A percentile compares a stretch with the other conserved stretches of the same genome.
These are phyloP conservation scores for Blera fallax DNA, from an alignment of 2,888 invertebrate species.

Conservation along the genomic window DNA sequence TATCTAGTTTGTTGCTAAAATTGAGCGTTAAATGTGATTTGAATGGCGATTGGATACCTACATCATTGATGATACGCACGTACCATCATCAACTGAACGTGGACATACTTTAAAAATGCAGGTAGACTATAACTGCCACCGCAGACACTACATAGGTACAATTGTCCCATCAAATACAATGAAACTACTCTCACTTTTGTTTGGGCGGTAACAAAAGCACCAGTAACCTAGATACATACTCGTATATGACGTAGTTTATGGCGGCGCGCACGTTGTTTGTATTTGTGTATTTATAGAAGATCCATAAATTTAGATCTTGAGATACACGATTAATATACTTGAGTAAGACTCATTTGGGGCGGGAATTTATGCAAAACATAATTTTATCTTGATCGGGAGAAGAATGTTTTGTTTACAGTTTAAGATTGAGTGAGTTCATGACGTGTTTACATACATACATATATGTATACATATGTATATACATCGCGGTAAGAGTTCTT, in stretches of 20 bases:
- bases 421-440: neutral
- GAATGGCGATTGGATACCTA: neutral
- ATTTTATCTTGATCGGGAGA: neutral
- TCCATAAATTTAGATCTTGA: conserved; percentile 17
- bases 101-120: conserved; percentile 6
- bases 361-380: neutral
- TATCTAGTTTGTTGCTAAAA: neutral
- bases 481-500: neutral
- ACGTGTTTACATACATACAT: too few relatives aligned
- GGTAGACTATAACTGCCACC: neutral
- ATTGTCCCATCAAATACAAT: neutral
- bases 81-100: conserved; percentile 4
- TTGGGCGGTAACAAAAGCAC: conserved; percentile 26
- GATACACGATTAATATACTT: conserved; percentile 9
- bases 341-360: neutral
- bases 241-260: conserved; percentile 18
- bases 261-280: neutral
- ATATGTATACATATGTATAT: too few relatives aligned
- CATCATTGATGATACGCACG: conserved; percentile 23
- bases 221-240: conserved; percentile 51
- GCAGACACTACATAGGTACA: neutral
- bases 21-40: neutral
- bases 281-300: conserved; percentile 22
- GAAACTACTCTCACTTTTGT: conserved; percentile 40
- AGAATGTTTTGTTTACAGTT: conserved; percentile 3